Evolutionary conservation across 2,888 invertebrate species (phyloP), one percentile per base, ranked within the genome.

Genomic region (Trisateles emortualis): DNA sequence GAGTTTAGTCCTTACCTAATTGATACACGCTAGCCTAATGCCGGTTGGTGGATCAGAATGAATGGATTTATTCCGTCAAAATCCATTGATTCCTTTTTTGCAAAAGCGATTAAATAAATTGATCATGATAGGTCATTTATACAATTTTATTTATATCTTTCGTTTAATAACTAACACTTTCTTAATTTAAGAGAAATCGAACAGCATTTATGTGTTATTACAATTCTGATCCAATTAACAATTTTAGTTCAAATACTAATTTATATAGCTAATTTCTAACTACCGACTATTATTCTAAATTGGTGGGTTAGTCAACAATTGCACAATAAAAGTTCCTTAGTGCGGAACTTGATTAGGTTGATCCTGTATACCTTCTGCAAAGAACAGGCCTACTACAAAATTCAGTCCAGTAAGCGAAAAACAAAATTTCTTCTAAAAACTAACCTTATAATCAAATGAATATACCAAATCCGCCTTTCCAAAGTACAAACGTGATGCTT

Each of bases 191-290:
- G 52, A 22, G 32, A 53, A 53, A 42, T 47, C 47, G 32, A 10
- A 39, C 4, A 50, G 11, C 52, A 47, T 32, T 39, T 44, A 47
- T 39, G 26, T 47, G 35, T 58, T 58, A 58, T 67, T 52, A 67
- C 60, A 49, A 55, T 39, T 58, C 10, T 44, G 49, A 60, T 55
- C 52, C 47, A 67, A 67, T 67, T 58, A 58, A 29, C 51, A 26
- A 40, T 19, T 47, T 41, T 33, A 33, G 36, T 30, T 40, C 53
- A 53, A 58, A 30, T 30, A 40, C 26, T 52, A 22, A 47, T 39
- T 40, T 22, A 29, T 14, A 14, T 24, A 26, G 3, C 26, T 41
- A 48, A 33, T 33, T 40, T 8, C 8, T 26, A 6, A 6, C 3
- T 26, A 26, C 26, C 26, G 4, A 26, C 3, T 8, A n/a, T 26